Evolutionary conservation across 2,888 invertebrate species (phyloP), one percentile per base, ranked within the genome.

Genomic region (Frankliniella fusca): DNA sequence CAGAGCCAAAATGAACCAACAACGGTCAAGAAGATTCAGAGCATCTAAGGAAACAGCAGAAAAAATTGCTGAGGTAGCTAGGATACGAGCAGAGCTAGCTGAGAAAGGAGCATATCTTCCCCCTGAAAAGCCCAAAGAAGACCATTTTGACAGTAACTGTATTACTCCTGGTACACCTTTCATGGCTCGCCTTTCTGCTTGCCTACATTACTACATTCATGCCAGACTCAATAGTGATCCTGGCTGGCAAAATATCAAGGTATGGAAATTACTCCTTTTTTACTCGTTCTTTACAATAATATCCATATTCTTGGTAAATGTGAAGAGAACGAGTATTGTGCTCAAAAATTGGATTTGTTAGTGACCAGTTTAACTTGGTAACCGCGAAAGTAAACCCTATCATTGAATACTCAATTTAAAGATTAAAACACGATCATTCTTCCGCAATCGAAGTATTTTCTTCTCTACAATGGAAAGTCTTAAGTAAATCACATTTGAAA

Each of bases 1-100:
- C 0, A 91, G 99, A 87, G 99, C 99, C 0, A 99, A 99, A 90
- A 99, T 99, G 99, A 99, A 99, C 89, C 99, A 99, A 87, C 99
- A 99, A 87, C 91, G 99, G 83, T 98, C 98, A 0, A 92, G 99
- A 85, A 92, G 99, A 86, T 99, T 99, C 89, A 92, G 99, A 81
- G 97, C 99, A 0, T 96, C 98, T 0, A 99, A 99, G 87, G 99
- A 99, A 88, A 92, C 94, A 0, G 91, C 90, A 80, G 98, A 98
- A 88, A 98, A 97, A 88, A 93, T 94, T 48, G 91, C 93, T 28
- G 97, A 97, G 88, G 92, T 99, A 81, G 92, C 93, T 80, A 91
- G 94, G 82, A 93, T 97, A 84, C 91, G 96, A 18, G 91, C 92
- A 0, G 95, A 95, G 85, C 89, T 97, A 61, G 87, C 91, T 81